Conservation (phyloP, 2,797 vertebrate species). For the Columba guinea region DNA sequence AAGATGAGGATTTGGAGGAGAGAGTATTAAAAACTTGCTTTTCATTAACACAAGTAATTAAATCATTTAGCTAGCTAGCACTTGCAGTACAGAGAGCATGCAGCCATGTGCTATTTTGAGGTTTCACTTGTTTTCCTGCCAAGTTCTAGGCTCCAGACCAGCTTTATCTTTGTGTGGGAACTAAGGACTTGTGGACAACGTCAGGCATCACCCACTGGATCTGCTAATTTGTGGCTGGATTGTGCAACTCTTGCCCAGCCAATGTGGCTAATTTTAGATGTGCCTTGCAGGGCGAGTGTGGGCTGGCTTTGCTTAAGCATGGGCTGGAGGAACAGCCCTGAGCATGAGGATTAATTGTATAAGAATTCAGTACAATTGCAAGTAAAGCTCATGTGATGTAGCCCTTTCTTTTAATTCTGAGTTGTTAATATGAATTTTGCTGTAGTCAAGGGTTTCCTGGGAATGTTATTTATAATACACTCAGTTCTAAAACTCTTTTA, state of each 20-base stretch:
- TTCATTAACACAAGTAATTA: constrained; percentile 15
- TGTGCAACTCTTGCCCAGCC: not conserved
- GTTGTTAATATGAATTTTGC: not conserved
- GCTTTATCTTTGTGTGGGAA: not conserved
- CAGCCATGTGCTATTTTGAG: not conserved
- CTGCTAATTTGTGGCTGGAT: not conserved
- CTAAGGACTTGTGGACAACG: not conserved
- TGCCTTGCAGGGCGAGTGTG: rapidly evolving
- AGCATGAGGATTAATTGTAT: not conserved
- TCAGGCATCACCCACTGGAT: not conserved
- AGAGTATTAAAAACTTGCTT: not conserved
- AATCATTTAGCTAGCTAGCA: not conserved
- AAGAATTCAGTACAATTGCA: not conserved
- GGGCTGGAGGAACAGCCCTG: not conserved
- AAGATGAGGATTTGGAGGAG: not conserved
- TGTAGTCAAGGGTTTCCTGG: not conserved
- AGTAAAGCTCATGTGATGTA: not conserved
- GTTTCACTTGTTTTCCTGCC: not conserved
- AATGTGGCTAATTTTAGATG: not conserved
- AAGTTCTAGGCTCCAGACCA: not conserved
- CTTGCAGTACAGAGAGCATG: not conserved
- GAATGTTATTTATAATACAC: not conserved
- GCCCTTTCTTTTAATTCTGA: not conserved
- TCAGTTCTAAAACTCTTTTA: not conserved
- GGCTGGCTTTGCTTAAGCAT: not conserved